Evolutionary conservation across 2,888 invertebrate species (phyloP), one percentile per base, ranked within the genome.

Genomic region (Willowsia nigromaculata): DNA sequence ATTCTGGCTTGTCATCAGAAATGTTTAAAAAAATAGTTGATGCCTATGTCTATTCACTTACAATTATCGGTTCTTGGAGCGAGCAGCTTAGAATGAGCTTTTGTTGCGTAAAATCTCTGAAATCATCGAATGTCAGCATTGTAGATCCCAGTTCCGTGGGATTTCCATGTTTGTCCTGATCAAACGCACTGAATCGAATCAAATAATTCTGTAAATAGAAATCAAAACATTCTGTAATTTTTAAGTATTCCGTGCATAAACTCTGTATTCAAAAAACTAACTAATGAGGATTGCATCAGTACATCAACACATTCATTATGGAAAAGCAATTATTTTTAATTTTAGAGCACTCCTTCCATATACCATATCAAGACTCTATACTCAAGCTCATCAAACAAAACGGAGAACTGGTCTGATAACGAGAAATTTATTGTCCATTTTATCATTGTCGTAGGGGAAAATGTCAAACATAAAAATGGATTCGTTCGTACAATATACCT

Each of bases 141-240:
- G 94, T 93, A n/a, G 93, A 93, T 65, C 94, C 94, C 50, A 95
- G 91, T 91, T 94, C 94, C 3, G 94, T 94, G 81, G 94, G 94
- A 93, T 94, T 94, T 7, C 94, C 94, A 90, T 94, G 94, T 89
- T 94, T 94, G 92, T 95, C 94, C 86, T 94, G 94, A 93, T 95
- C 94, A 92, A 93, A 93, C 0, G 94, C 94, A 2, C 93, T 93
- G 85, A 95, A 93, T 84, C 94, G 93, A 90, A 95, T 93, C 76
- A 93, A 93, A 93, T 94, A 94, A 37, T 95, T 94, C 94, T 94
- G 89, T 0, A 93, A 90, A n/a, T n/a, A 30, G 37, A 47, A 85
- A 18, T 47, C 53, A 71, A 53, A 27, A 40, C 5, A 40, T 6
- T 15, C 50, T 50, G 5, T 50, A 37, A 37, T 37, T 6, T 50